These are phyloP conservation scores for Cyprinella venusta DNA, from an alignment of 2,797 vertebrate species.

Conservation along the genomic window DNA sequence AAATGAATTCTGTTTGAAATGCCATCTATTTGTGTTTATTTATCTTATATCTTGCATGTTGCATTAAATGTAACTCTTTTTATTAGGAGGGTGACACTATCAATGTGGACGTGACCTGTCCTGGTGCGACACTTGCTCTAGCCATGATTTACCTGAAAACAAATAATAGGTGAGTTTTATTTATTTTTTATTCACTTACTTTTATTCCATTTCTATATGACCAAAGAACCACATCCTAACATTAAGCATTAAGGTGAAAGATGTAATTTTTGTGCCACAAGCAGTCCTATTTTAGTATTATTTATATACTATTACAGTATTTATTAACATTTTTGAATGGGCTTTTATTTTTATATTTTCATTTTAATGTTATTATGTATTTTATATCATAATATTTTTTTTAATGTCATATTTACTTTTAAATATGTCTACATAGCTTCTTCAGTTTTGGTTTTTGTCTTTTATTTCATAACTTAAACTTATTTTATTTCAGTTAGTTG, in stretches of 20 bases:
- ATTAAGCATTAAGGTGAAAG: not conserved
- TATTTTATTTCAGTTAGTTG: not conserved
- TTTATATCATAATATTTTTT: not conserved
- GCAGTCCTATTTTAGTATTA: not conserved
- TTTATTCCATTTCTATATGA: not conserved
- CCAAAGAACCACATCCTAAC: not conserved
- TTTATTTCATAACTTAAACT: too few relatives aligned
- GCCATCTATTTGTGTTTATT: not conserved
- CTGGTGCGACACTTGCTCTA: constrained; percentile 93
- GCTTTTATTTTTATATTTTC: not conserved
- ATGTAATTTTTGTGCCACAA: not conserved
- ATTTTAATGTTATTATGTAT: not conserved
- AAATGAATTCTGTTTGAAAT: not conserved
- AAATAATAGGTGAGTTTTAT: constrained; percentile 88
- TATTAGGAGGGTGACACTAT: constrained; percentile 96
- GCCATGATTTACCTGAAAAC: constrained; percentile 99
- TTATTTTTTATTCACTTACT: not conserved
- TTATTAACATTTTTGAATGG: not conserved
- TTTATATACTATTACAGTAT: not conserved
- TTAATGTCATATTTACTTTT: not conserved
- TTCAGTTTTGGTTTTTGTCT: not conserved
- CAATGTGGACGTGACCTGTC: constrained; percentile 97
- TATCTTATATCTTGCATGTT: not conserved
- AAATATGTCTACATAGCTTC: not conserved
- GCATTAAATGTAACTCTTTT: not conserved